These are phyloP conservation scores for Epinephelus coioides DNA, from an alignment of 2,797 vertebrate genomes.

Conservation along the genomic window DNA sequence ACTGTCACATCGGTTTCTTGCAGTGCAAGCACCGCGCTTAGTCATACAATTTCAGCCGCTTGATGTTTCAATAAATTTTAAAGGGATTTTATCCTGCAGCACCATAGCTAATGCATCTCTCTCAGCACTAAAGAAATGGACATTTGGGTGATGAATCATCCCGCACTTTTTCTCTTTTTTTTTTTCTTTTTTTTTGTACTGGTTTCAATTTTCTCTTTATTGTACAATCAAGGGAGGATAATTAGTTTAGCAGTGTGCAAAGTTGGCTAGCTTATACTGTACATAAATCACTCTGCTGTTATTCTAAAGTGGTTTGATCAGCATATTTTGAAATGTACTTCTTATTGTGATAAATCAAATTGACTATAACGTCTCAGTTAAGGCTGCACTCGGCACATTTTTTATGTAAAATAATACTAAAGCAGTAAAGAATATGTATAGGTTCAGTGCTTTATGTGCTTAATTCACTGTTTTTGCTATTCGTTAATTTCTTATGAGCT, in stretches of 20 bases:
- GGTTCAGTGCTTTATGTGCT: constrained; percentile 2
- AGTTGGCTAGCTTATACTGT: constrained; percentile 44
- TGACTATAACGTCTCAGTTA: constrained; percentile 36
- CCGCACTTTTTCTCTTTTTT: constrained; percentile 25
- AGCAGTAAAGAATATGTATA: background rate
- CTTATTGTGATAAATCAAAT: constrained; percentile 63
- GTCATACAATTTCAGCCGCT: constrained; percentile 28
- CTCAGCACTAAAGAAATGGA: constrained; percentile 27
- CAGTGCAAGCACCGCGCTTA: constrained; percentile 28
- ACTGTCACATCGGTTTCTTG: constrained; percentile 29
- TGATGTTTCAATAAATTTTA: constrained; percentile 58
- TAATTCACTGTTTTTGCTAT: constrained; percentile 18
- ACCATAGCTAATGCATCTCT: constrained; percentile 36
- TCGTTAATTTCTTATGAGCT: constrained; percentile 9
- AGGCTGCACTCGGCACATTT: constrained; percentile 22
- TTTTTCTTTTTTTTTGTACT: constrained; percentile 41
- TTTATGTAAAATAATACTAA: constrained; percentile 16
- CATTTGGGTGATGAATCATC: constrained; percentile 64
- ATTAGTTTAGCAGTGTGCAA: constrained; percentile 68
- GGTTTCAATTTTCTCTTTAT: constrained; percentile 68
- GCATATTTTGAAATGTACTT: constrained; percentile 55
- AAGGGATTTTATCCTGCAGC: constrained; percentile 46
- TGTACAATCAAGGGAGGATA: constrained; percentile 68
- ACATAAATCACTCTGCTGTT: constrained; percentile 68
- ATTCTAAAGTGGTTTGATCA: constrained; percentile 58